Conservation (phyloP, 2,797 vertebrate genomes). For the Arctocebus calabarensis region DNA sequence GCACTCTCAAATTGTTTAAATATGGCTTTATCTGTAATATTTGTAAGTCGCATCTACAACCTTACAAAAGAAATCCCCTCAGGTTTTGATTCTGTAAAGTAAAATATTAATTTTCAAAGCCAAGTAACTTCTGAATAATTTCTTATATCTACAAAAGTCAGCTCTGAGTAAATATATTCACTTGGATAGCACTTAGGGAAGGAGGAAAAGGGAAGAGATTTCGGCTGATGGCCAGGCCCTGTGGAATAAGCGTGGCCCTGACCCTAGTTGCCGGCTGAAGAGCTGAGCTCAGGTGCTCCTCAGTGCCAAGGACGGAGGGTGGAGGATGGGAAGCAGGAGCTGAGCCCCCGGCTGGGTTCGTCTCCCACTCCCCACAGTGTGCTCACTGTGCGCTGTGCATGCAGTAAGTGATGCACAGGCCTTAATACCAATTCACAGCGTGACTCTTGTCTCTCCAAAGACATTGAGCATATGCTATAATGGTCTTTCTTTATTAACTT, state of each 20-base stretch:
- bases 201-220: neutral
- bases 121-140: neutral
- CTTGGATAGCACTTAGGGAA: neutral
- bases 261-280: neutral
- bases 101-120: slow-evolving; percentile 49
- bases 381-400: neutral
- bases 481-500: slow-evolving; percentile 63
- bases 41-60: slow-evolving; percentile 49
- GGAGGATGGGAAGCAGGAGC: neutral
- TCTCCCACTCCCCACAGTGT: neutral
- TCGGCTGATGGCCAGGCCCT: neutral
- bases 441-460: slow-evolving; percentile 21
- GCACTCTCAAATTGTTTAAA: slow-evolving; percentile 43
- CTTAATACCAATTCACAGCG: slow-evolving; percentile 48
- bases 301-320: neutral
- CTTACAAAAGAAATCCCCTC: neutral
- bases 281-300: neutral
- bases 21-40: slow-evolving; percentile 37
- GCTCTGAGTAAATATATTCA: neutral
- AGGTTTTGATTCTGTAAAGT: slow-evolving; percentile 60
- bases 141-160: neutral
- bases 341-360: too few species aligned
- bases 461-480: neutral
- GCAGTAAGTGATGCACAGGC: slow-evolving; percentile 12
- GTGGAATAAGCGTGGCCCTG: neutral